These are phyloP conservation scores for Papilio helenus DNA, from an alignment of 1,140 invertebrate genomes.

Conservation along the genomic window DNA sequence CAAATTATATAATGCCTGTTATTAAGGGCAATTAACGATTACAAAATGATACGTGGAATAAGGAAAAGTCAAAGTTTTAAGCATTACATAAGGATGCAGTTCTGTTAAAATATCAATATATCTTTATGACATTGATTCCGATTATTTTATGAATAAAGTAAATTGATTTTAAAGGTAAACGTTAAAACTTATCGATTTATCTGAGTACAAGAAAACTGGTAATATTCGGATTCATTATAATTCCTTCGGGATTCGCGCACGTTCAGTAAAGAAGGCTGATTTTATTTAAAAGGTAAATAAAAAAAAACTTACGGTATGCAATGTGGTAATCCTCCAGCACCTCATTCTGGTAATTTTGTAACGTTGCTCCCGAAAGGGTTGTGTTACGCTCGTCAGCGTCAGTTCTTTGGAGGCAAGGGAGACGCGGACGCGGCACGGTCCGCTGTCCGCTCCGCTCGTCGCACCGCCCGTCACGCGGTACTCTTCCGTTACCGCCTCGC, in stretches of 20 bases:
- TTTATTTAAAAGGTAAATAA: conserved; percentile 12
- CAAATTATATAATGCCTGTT: neutral
- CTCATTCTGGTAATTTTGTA: conserved; percentile 98
- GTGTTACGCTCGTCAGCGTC: conserved; percentile 57
- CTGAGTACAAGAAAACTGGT: too few relatives aligned
- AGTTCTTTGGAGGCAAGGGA: conserved; percentile 69
- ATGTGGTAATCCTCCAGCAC: conserved; percentile 97
- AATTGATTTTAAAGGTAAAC: too few relatives aligned
- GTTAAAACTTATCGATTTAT: too few relatives aligned
- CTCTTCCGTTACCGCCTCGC: conserved; percentile 74
- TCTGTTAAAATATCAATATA: neutral
- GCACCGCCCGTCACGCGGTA: conserved; percentile 48
- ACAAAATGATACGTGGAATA: conserved; percentile 9
- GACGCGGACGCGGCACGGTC: conserved; percentile 56
- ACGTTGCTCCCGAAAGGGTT: conserved; percentile 89
- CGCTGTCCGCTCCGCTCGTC: conserved; percentile 42
- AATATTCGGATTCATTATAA: neutral
- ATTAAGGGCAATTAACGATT: conserved; percentile 4
- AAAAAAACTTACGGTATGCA: conserved; percentile 87
- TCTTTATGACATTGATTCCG: too few relatives aligned
- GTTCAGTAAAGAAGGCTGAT: neutral
- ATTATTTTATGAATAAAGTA: too few relatives aligned
- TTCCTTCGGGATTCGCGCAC: neutral
- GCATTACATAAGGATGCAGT: neutral
- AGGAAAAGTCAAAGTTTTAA: neutral